phyloP scores from a whole-genome alignment of 1,140 invertebrate genomes.

The Papilio aristodemus region DNA sequence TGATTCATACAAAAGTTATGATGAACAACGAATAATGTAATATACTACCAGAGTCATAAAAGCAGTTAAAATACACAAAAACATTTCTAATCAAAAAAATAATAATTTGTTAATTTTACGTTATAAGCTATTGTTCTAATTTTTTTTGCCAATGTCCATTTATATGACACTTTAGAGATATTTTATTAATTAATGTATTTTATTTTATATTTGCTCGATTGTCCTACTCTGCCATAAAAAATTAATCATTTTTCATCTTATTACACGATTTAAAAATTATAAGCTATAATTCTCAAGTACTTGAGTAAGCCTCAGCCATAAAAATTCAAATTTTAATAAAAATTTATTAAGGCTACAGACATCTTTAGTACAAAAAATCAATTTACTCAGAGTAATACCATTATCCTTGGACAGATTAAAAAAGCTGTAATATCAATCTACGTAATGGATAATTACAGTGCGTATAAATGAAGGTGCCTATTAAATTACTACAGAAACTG shows the following conservation, averaged over 20 bases:
- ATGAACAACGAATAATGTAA: constrained; percentile 6
- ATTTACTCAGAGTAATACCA: constrained; percentile 3
- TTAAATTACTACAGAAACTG: neutral
- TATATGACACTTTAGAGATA: no score
- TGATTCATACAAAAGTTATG: constrained; percentile 8
- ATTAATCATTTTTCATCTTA: neutral
- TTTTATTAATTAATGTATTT: no score
- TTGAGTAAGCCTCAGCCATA: neutral
- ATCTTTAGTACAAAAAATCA: neutral
- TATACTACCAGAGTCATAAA: neutral
- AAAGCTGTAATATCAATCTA: neutral
- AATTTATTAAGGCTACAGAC: neutral
- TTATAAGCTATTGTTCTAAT: no score
- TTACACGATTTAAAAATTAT: neutral
- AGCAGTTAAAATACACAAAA: neutral
- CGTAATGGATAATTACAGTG: neutral
- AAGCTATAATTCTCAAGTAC: neutral
- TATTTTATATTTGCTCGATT: no score
- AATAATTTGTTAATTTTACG: no score
- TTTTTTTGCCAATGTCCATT: no score
- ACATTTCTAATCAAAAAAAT: no score
- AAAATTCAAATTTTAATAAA: constrained; percentile 6
- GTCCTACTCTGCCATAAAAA: no score
- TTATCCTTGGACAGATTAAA: neutral
- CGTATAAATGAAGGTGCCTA: neutral